Conservation (phyloP, 2,888 invertebrate genomes). For the Stenoptilia bipunctidactyla region DNA sequence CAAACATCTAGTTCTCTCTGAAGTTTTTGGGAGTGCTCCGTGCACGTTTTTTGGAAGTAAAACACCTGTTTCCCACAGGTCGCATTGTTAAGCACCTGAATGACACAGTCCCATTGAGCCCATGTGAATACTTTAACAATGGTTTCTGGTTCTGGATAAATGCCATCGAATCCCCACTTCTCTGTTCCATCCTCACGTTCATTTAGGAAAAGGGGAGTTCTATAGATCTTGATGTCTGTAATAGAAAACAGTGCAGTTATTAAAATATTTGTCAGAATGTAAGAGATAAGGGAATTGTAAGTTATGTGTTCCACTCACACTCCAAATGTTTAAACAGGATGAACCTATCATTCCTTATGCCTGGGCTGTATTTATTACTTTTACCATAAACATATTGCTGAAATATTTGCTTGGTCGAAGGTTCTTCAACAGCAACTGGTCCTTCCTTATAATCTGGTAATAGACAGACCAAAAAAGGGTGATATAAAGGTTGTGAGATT, state of each 20-base stretch:
- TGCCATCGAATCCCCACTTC: slow-evolving; percentile 69
- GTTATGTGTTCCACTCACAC: slow-evolving; percentile 61
- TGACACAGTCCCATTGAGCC: slow-evolving; percentile 88
- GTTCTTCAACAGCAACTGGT: slow-evolving; percentile 54
- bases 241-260: slow-evolving; percentile 11
- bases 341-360: slow-evolving; percentile 74
- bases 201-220: slow-evolving; percentile 58
- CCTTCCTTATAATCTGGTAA: slow-evolving; percentile 43
- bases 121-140: slow-evolving; percentile 82
- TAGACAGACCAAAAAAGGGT: slow-evolving; percentile 74
- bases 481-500: slow-evolving; percentile 63
- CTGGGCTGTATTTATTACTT: slow-evolving; percentile 60
- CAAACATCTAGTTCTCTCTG: too few species aligned
- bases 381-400: slow-evolving; percentile 82
- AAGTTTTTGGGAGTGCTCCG: too few species aligned
- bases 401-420: slow-evolving; percentile 80
- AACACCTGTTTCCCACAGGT: too few species aligned
- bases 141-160: slow-evolving; percentile 64
- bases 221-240: slow-evolving; percentile 55
- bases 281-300: too few species aligned
- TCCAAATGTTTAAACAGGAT: slow-evolving; percentile 83
- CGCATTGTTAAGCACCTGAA: slow-evolving; percentile 47
- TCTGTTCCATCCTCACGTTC: slow-evolving; percentile 59
- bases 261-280: background rate
- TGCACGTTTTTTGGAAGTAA: too few species aligned